phyloP scores from a whole-genome alignment of 2,888 invertebrate genomes.

The Epirrhoe tristata region DNA sequence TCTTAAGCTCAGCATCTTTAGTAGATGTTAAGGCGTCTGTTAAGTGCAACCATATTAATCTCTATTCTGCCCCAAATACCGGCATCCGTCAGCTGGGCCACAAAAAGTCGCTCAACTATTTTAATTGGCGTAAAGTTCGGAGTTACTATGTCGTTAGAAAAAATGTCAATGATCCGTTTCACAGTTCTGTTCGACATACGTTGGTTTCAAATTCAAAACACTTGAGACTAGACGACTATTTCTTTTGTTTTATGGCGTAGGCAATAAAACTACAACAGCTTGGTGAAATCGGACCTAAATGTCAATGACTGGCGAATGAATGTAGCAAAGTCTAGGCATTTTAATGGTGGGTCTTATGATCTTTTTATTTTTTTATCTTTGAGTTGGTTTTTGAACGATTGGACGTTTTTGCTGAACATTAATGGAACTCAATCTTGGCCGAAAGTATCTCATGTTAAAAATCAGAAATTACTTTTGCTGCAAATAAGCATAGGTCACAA shows the following conservation, averaged over 20 bases:
- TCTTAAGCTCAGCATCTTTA: background rate
- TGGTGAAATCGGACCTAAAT: constrained; percentile 3
- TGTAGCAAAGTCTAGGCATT: background rate
- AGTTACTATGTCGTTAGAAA: constrained; percentile 62
- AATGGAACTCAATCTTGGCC: no score
- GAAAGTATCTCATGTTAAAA: no score
- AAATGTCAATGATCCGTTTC: constrained; percentile 70
- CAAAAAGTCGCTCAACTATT: constrained; percentile 81
- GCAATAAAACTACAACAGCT: constrained; percentile 11
- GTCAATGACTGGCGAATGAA: constrained; percentile 2
- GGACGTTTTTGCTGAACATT: no score
- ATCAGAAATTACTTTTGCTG: no score
- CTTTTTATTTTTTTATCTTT: background rate
- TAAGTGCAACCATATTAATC: constrained; percentile 76
- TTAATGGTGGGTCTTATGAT: background rate
- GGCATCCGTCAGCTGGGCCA: constrained; percentile 71
- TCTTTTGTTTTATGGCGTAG: constrained; percentile 16
- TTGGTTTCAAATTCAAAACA: constrained; percentile 34
- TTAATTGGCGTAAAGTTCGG: constrained; percentile 81
- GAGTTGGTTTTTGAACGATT: background rate
- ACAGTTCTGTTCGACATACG: constrained; percentile 56
- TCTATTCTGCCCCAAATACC: constrained; percentile 74
- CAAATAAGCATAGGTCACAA: no score
- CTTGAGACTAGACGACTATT: constrained; percentile 18
- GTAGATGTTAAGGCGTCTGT: constrained; percentile 54